Conservation (phyloP, 2,113 vertebrate genomes). For the Oryzias celebensis region DNA sequence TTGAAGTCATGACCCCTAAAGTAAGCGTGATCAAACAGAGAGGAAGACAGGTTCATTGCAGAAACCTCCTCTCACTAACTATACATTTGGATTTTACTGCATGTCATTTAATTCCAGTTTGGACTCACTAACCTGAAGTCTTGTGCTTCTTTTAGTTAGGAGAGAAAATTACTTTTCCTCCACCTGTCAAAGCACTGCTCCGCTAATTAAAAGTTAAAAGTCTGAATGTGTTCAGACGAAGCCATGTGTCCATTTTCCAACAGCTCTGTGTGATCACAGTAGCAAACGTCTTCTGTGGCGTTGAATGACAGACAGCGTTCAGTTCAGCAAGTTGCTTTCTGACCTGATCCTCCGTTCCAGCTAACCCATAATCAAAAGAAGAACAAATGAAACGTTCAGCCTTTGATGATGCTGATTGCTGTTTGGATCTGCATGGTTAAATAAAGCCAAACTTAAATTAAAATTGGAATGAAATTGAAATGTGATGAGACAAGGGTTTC, state of each 20-base stretch:
- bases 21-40: too few relatives aligned
- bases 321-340: too few relatives aligned
- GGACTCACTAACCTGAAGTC: not conserved
- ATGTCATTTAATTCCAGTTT: slow-evolving; percentile 8
- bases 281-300: too few relatives aligned
- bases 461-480: too few relatives aligned
- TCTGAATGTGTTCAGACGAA: slow-evolving; percentile 26
- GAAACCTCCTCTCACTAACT: not conserved
- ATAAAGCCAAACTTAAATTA: too few relatives aligned
- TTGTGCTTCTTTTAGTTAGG: not conserved
- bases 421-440: not conserved
- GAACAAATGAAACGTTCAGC: not conserved
- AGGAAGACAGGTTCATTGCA: too few relatives aligned
- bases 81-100: slow-evolving; percentile 7
- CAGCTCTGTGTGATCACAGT: slow-evolving; percentile 9
- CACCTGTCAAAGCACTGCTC: slow-evolving; percentile 4
- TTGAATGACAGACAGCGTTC: too few relatives aligned
- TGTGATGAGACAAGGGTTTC: too few relatives aligned
- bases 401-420: not conserved
- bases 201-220: slow-evolving; percentile 45
- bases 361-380: not conserved
- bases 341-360: too few relatives aligned
- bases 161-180: slow-evolving; percentile 28
- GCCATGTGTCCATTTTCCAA: slow-evolving; percentile 15
- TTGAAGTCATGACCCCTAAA: too few relatives aligned